These are phyloP conservation scores for Coptodon bakossiorum DNA, from an alignment of 2,113 vertebrate species.

Conservation along the genomic window DNA sequence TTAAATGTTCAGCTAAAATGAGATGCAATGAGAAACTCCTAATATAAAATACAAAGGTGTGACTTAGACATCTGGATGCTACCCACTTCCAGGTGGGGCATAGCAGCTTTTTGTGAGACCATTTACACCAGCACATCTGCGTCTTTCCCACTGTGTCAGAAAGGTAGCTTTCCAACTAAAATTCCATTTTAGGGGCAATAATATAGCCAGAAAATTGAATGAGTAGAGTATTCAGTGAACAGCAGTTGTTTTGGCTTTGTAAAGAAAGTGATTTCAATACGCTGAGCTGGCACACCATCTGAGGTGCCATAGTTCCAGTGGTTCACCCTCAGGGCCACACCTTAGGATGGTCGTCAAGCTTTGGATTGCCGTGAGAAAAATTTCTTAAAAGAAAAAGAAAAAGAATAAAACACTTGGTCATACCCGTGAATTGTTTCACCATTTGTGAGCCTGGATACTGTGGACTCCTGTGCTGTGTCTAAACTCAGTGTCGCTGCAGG, in stretches of 20 bases:
- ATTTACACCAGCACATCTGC: background rate
- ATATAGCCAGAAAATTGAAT: background rate
- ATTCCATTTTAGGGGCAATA: background rate
- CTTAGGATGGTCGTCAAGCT: background rate
- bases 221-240: background rate
- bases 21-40: background rate
- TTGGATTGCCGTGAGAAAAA: background rate
- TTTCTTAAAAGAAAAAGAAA: background rate
- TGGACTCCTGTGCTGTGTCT: background rate
- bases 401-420: background rate
- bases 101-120: background rate
- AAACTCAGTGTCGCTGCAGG: background rate
- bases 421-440: fast-evolving
- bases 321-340: background rate
- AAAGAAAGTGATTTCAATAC: fast-evolving
- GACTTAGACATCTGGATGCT: background rate
- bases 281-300: background rate
- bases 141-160: background rate
- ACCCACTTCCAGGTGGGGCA: background rate
- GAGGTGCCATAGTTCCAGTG: background rate
- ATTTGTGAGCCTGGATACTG: background rate
- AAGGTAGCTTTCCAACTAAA: background rate
- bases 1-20: background rate
- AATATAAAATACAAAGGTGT: background rate
- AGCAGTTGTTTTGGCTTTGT: background rate